Evolutionary conservation across 23 tunicate species (phyloP), one percentile per base, ranked within the genome.

Genomic region (Trididemnum nubilum): DNA sequence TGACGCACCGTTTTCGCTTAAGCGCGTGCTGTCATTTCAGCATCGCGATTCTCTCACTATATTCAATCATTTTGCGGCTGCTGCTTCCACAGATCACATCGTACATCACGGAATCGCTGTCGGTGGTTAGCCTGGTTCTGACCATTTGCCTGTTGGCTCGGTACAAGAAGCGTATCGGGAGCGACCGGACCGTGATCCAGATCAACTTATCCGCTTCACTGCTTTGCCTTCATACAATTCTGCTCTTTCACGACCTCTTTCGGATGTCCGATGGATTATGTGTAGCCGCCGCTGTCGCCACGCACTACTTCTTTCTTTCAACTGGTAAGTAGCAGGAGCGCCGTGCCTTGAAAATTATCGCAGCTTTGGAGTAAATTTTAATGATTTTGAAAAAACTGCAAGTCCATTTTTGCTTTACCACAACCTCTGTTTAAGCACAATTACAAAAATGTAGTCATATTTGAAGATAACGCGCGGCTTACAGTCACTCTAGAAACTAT

Each of bases 131-230:
- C 30, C 59, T 73, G 2, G 2, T 49, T 24, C 9, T 39, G 4
- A 73, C 79, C 5, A 18, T 40, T 4, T 22, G 7, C 9, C 37
- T 40, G 33, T 28, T 73, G 3, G 2, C n/a, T 21, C 61, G 79
- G 27, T 39, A 39, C 61, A 37, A 37, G 38, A 32, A 49, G 2
- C 26, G 31, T 2, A 39, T 73, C 12, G 26, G 24, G 21, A 73
- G 79, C 59, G 59, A 73, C 59, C 30, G 79, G 31, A 73, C 59
- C 12, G 23, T 73, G 59, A 73, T 73, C 61, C 79, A 73, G 31
- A 9, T 39, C 32, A 37, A 73, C 26, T 33, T 73, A 4, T 37
- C 59, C 33, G 27, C 38, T 59, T 73, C 79, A 3, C 79, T 73
- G 9, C 32, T 73, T 5, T 19, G n/a, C 9, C 61, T 73, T 26